phyloP scores from a whole-genome alignment of 2,888 invertebrate species.

The Sarcophaga variegata region DNA sequence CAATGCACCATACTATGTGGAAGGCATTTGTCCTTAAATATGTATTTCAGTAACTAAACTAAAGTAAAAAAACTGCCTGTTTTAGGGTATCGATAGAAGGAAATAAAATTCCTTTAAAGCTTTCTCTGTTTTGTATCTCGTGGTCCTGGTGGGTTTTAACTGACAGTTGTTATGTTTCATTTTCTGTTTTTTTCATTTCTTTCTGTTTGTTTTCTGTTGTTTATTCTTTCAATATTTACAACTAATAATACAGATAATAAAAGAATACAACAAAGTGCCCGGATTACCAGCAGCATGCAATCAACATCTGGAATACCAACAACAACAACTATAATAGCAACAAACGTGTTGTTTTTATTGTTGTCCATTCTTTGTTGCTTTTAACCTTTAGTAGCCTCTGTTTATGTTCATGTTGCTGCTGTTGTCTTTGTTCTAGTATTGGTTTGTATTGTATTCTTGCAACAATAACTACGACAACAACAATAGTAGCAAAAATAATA shows the following conservation, averaged over 20 bases:
- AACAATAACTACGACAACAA: neutral
- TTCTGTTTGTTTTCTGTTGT: neutral
- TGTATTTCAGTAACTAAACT: no score
- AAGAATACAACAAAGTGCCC: neutral
- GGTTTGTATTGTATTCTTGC: neutral
- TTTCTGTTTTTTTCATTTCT: neutral
- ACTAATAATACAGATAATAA: slow-evolving; percentile 23
- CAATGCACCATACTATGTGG: no score
- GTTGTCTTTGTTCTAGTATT: no score
- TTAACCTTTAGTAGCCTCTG: neutral
- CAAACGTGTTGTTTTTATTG: neutral
- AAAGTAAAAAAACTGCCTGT: no score
- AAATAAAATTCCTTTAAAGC: no score
- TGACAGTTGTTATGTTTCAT: neutral
- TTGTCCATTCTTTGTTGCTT: neutral
- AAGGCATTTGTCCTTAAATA: no score
- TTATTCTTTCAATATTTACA: slow-evolving; percentile 7
- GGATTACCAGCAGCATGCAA: slow-evolving; percentile 28
- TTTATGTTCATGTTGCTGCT: neutral
- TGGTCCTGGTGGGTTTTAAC: neutral
- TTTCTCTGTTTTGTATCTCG: neutral
- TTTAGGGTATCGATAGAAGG: no score
- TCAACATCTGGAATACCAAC: neutral
- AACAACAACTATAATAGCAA: neutral
- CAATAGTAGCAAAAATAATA: neutral